phyloP scores from a whole-genome alignment of 2,888 invertebrate species.

The Noctua pronuba region DNA sequence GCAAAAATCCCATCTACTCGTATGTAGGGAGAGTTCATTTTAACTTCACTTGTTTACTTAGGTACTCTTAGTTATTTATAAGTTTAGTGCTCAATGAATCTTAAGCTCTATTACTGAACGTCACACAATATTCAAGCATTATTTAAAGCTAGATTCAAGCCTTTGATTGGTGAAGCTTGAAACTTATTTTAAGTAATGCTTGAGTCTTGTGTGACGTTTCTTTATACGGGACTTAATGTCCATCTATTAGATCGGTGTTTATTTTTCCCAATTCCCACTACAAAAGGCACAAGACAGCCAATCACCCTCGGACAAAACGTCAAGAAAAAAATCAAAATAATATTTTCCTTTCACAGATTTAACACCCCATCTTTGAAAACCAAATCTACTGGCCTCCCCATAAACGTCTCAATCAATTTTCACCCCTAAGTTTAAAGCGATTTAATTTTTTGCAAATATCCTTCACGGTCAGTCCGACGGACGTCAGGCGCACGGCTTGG shows the following conservation, averaged over 20 bases:
- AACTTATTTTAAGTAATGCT: background rate
- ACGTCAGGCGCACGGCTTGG: constrained; percentile 55
- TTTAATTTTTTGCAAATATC: constrained; percentile 63
- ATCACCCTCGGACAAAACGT: constrained; percentile 1
- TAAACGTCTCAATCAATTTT: constrained; percentile 66
- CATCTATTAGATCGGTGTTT: background rate
- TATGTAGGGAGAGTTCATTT: background rate
- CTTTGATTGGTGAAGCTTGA: background rate
- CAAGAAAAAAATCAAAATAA: constrained; percentile 38
- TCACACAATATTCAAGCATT: too few species aligned
- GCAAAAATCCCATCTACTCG: background rate
- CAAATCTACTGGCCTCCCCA: constrained; percentile 45
- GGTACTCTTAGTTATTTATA: background rate
- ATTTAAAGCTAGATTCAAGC: background rate
- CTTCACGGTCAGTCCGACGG: constrained; percentile 61
- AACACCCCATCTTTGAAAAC: constrained; percentile 9
- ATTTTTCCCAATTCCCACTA: constrained; percentile 4
- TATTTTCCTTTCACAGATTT: constrained; percentile 13
- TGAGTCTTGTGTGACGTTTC: background rate
- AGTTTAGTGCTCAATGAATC: too few species aligned
- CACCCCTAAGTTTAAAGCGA: constrained; percentile 55
- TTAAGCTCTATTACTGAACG: too few species aligned
- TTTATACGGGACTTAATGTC: background rate
- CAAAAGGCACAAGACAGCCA: background rate
- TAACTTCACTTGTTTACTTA: background rate